Conservation (phyloP, 2,797 vertebrate species). For the Knipowitschia caucasica region DNA sequence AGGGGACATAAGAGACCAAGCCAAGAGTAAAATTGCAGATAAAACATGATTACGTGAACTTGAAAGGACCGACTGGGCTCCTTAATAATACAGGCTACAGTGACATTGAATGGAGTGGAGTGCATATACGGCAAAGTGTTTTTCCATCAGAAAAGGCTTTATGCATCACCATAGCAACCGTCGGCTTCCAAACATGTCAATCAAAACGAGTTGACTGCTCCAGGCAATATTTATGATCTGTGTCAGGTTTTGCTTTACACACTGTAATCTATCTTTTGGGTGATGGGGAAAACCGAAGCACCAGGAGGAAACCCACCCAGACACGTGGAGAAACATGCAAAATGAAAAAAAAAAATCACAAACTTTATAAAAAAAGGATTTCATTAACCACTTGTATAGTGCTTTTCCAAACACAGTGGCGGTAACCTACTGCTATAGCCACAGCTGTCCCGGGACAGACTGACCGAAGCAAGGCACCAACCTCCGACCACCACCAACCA, state of each 20-base stretch:
- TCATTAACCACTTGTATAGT: too few relatives aligned
- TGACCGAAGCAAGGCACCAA: too few relatives aligned
- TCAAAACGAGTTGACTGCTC: conserved; percentile 45
- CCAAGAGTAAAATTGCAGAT: conserved; percentile 36
- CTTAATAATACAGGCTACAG: conserved; percentile 19
- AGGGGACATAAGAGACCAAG: conserved; percentile 34
- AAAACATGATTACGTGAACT: conserved; percentile 33
- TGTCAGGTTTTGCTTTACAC: too few relatives aligned
- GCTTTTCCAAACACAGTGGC: too few relatives aligned
- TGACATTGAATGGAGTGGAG: conserved; percentile 36
- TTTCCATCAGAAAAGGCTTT: conserved; percentile 50
- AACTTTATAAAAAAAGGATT: too few relatives aligned
- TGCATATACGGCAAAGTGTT: neutral
- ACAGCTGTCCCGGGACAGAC: too few relatives aligned
- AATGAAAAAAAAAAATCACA: neutral
- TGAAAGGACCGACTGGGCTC: neutral
- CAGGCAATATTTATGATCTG: conserved; percentile 9
- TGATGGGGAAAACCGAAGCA: too few relatives aligned
- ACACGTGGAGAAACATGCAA: too few relatives aligned
- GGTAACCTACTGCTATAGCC: too few relatives aligned
- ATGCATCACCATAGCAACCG: conserved; percentile 65
- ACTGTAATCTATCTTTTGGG: too few relatives aligned
- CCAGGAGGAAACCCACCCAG: too few relatives aligned
- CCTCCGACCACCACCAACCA: too few relatives aligned
- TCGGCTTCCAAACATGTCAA: conserved; percentile 46